Conservation (phyloP, 1,140 invertebrate genomes). For the Drosophila asahinai region DNA sequence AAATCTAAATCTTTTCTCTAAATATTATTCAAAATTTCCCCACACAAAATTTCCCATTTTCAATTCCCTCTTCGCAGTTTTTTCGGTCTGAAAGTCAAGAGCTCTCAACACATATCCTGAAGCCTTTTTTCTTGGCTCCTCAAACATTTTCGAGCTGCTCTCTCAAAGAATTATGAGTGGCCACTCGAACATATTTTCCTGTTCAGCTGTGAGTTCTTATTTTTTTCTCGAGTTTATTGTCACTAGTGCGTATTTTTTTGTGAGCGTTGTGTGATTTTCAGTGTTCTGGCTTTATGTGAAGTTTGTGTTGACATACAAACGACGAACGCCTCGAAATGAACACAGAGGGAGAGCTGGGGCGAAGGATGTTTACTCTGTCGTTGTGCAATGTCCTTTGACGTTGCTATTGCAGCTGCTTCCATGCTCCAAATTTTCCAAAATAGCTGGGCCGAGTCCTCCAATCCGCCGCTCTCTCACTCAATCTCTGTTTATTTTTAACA, state of each 20-base stretch:
- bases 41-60: background rate
- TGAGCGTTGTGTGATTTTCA: constrained; percentile 41
- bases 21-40: background rate
- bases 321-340: constrained; percentile 51
- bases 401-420: constrained; percentile 55
- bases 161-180: constrained; percentile 69
- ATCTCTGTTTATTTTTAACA: constrained; percentile 47
- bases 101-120: constrained; percentile 28
- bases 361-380: constrained; percentile 42
- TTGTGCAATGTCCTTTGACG: constrained; percentile 51
- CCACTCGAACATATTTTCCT: constrained; percentile 61
- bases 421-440: constrained; percentile 64
- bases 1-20: background rate
- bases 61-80: background rate
- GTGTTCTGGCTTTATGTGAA: constrained; percentile 32
- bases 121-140: constrained; percentile 30
- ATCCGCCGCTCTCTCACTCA: constrained; percentile 2
- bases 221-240: constrained; percentile 59
- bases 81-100: constrained; percentile 24
- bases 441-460: constrained; percentile 7
- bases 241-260: constrained; percentile 49
- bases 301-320: constrained; percentile 75
- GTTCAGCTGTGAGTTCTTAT: constrained; percentile 22
- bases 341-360: constrained; percentile 19
- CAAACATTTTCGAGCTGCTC: constrained; percentile 51